A percentile compares a stretch with the other conserved stretches of the same genome.
Evolutionary conservation across 2,113 vertebrate species (phyloP).

Genomic region (Mellivora capensis): DNA sequence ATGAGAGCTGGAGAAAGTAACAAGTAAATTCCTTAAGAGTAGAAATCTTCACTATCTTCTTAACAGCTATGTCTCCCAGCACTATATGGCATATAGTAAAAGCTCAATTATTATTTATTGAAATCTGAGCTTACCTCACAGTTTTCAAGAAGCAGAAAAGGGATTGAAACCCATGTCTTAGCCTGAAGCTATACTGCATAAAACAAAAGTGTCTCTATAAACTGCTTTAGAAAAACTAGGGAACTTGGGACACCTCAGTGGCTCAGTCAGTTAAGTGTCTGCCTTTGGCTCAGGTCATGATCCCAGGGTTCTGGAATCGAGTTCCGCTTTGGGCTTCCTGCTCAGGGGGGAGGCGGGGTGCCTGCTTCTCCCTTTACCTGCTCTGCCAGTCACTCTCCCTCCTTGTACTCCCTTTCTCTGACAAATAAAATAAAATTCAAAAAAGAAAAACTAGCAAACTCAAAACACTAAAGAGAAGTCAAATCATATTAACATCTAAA

Average conservation of each 20-base stretch:
- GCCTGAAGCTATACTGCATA: not conserved
- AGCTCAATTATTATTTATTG: not conserved
- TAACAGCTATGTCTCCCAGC: not conserved
- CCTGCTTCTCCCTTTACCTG: too few species aligned
- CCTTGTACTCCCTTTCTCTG: too few species aligned
- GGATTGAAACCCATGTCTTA: not conserved
- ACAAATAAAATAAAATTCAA: too few species aligned
- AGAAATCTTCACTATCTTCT: not conserved
- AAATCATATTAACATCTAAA: not conserved
- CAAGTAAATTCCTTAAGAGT: not conserved
- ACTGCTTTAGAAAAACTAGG: not conserved
- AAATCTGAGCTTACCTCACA: not conserved
- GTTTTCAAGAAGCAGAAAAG: not conserved
- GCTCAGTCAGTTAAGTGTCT: too few species aligned
- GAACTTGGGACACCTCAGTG: not conserved
- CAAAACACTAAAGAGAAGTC: not conserved
- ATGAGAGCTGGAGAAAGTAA: not conserved
- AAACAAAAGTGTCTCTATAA: not conserved
- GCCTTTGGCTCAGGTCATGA: too few species aligned
- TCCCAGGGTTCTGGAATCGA: too few species aligned
- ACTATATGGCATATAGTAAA: not conserved
- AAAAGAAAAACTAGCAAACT: not conserved
- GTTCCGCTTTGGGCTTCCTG: too few species aligned
- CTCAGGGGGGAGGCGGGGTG: too few species aligned
- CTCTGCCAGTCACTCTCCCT: too few species aligned